Base-by-base conservation (phyloP, 2,888 invertebrate species). In the Pseudococcus jackbeardsleyi region DNA sequence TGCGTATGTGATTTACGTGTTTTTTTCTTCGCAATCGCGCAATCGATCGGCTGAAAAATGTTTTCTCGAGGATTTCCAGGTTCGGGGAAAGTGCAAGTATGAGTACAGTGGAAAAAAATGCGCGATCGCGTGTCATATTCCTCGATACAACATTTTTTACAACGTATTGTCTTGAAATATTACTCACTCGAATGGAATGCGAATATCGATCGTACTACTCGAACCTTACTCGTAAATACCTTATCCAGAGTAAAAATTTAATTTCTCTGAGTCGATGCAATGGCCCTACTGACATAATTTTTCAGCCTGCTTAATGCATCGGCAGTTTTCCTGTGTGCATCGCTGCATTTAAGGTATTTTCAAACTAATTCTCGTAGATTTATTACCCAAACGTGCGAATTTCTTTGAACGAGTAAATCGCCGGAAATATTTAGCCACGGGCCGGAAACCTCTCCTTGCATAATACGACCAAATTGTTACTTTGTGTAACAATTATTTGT, bases 71-170 rank as follows among this genome's bases (percentile, higher is more conserved):
- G 17, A 77, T 77, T 77, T 77, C 39, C 39, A 39, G 77, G 39
- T n/a, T 64, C 72, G 77, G 33, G 39, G 77, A 77, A 77, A 77
- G 77, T 77, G 77, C 39, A 72, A 82, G 79, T 82, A 82, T 82
- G 79, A 82, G 19, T 46, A 82, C 17, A 9, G 9, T n/a, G 79
- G 42, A 46, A 82, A 82, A 33, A 82, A 46, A 82, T 82, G 79
- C 46, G 46, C n/a, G 46, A 42, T 82, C 79, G 79, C 79, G 79
- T 82, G 79, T 82, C 19, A 4, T 82, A 33, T 46, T 19, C 77
- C 39, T 17, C 39, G 19, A 8, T 46, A 33, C 79, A 22, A 33
- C 42, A 22, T 22, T 68, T 68, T 68, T 68, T 68, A 33, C 79
- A 79, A 72, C 39, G 39, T 77, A 15, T 77, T 77, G 77, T 42